Percentiles rank a stretch among this genome's conserved stretches.
These are phyloP conservation scores for Dasypogon diadema DNA, from an alignment of 2,888 invertebrate species.

Conservation along the genomic window DNA sequence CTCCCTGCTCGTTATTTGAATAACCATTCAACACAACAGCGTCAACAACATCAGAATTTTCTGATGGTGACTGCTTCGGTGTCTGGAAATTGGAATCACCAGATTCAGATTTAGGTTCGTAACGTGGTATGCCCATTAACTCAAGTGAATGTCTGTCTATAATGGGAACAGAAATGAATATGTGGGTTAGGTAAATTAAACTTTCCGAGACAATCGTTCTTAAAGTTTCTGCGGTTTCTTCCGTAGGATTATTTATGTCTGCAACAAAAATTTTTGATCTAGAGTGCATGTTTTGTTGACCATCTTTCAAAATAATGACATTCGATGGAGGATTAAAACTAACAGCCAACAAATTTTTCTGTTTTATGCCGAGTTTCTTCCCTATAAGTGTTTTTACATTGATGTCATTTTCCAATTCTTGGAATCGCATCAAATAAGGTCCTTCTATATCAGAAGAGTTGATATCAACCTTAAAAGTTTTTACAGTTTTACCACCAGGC, in stretches of 20 bases:
- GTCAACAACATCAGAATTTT: slow-evolving; percentile 64
- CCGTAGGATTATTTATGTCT: slow-evolving; percentile 58
- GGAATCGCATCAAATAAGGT: slow-evolving; percentile 73
- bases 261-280: slow-evolving; percentile 70
- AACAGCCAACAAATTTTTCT: slow-evolving; percentile 68
- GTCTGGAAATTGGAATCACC: slow-evolving; percentile 19
- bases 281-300: background rate
- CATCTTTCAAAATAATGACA: background rate
- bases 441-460: slow-evolving; percentile 74
- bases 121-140: slow-evolving; percentile 69
- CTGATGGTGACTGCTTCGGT: slow-evolving; percentile 57
- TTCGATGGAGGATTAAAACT: background rate
- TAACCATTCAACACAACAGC: slow-evolving; percentile 64
- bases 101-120: slow-evolving; percentile 57
- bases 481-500: slow-evolving; percentile 73
- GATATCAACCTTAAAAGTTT: slow-evolving; percentile 75
- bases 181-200: slow-evolving; percentile 74
- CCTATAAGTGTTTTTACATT: slow-evolving; percentile 73
- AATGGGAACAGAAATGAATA: slow-evolving; percentile 75
- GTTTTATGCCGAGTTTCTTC: slow-evolving; percentile 68
- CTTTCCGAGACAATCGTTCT: slow-evolving; percentile 64
- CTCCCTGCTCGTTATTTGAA: slow-evolving; percentile 10
- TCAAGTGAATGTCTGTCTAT: slow-evolving; percentile 71
- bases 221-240: slow-evolving; percentile 68
- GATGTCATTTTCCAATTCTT: slow-evolving; percentile 67